Percentiles rank a stretch among this genome's conserved stretches.
phyloP scores from a whole-genome alignment of 2,888 invertebrate species.

The Polyommatus icarus region DNA sequence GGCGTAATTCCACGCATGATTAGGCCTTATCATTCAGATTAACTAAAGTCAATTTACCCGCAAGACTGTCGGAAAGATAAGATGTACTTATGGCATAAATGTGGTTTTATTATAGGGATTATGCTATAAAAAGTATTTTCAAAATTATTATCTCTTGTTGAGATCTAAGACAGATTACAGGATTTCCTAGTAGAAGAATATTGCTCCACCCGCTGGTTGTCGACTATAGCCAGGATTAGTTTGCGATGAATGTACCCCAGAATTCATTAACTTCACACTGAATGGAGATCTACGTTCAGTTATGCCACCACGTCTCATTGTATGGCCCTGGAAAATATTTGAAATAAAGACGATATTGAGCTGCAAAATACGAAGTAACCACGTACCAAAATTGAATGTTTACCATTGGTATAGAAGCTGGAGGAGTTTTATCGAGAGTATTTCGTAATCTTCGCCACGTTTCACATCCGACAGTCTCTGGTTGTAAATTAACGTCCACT shows the following conservation, averaged over 20 bases:
- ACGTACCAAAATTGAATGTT: conserved; percentile 39
- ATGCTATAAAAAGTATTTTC: neutral
- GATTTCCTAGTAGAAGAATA: conserved; percentile 82
- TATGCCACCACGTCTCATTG: conserved; percentile 82
- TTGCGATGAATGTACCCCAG: conserved; percentile 89
- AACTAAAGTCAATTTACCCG: neutral
- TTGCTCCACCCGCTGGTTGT: conserved; percentile 87
- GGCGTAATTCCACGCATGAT: too few species aligned
- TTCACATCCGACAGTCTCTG: conserved; percentile 82
- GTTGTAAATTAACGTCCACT: conserved; percentile 83
- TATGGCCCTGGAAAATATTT: conserved; percentile 69
- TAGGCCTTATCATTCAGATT: too few species aligned
- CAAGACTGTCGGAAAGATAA: neutral
- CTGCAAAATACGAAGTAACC: neutral
- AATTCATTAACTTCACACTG: conserved; percentile 88
- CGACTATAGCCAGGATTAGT: conserved; percentile 91
- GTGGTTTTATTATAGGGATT: neutral
- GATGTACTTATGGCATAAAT: neutral
- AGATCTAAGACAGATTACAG: neutral
- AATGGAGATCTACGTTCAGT: conserved; percentile 83
- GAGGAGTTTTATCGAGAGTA: conserved; percentile 71
- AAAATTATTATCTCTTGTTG: neutral
- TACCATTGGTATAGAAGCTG: conserved; percentile 70
- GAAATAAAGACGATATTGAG: neutral
- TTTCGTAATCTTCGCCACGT: conserved; percentile 86